Evolutionary conservation across 2,797 vertebrate species (phyloP).

Genomic region (Myiotriccus ornatus): DNA sequence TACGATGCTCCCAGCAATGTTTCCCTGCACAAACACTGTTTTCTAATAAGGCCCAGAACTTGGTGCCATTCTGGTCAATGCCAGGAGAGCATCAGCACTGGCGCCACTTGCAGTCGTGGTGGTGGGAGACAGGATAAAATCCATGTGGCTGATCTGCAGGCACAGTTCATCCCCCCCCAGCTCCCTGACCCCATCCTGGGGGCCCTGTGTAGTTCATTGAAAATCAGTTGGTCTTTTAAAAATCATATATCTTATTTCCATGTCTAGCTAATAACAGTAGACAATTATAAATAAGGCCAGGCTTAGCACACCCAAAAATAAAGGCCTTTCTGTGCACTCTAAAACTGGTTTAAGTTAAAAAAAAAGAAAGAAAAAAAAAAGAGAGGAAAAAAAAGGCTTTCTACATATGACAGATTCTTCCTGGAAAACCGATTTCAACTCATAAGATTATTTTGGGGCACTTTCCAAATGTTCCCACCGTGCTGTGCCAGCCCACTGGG

Average conservation of each 20-base stretch:
- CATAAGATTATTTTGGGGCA: not conserved
- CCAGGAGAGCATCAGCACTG: not conserved
- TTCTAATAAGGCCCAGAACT: not conserved
- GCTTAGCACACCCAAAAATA: not conserved
- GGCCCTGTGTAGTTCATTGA: not conserved
- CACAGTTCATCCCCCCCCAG: not conserved
- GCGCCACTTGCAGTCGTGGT: rapidly evolving
- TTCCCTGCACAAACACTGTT: not conserved
- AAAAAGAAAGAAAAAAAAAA: not conserved
- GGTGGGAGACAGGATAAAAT: not conserved
- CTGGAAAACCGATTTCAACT: not conserved
- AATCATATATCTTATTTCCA: not conserved
- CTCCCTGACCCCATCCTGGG: not conserved
- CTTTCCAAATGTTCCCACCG: not conserved
- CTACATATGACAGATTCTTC: not conserved
- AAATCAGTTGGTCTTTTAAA: not conserved
- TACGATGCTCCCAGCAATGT: not conserved
- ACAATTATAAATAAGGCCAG: not conserved
- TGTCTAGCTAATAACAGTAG: not conserved
- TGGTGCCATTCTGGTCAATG: not conserved
- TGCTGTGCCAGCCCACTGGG: not conserved
- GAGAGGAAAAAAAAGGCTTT: not conserved
- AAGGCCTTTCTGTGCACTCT: not conserved
- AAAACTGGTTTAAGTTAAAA: not conserved
- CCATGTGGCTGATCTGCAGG: rapidly evolving